These are phyloP conservation scores for Acrossocheilus fasciatus DNA, from an alignment of 2,797 vertebrate genomes.

Conservation along the genomic window DNA sequence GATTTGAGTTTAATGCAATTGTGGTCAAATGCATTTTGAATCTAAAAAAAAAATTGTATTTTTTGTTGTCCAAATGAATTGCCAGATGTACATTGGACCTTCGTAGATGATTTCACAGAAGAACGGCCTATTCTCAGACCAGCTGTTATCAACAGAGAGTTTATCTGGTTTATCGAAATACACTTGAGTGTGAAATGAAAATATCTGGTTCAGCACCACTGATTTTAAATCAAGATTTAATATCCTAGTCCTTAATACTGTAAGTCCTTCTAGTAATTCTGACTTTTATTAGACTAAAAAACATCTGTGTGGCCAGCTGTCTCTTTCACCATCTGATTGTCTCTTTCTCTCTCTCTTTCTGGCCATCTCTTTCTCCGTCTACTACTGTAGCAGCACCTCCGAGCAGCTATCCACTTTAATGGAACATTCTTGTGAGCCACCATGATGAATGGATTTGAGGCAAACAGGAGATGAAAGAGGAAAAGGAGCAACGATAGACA, in stretches of 20 bases:
- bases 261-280: background rate
- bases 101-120: background rate
- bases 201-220: background rate
- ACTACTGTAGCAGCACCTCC: background rate
- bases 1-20: background rate
- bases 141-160: slow-evolving; percentile 7
- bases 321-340: no score
- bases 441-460: slow-evolving; percentile 44
- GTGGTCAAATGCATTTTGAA: background rate
- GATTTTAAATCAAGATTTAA: slow-evolving; percentile 8
- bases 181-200: slow-evolving; percentile 2
- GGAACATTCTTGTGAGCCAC: slow-evolving; percentile 18
- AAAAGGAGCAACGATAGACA: slow-evolving; percentile 21
- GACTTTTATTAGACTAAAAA: background rate
- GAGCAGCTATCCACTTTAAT: slow-evolving; percentile 24
- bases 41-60: background rate
- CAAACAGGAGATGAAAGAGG: slow-evolving; percentile 42
- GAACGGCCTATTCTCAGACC: background rate
- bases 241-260: background rate
- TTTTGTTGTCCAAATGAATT: background rate
- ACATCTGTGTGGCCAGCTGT: background rate
- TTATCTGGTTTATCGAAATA: background rate
- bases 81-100: background rate
- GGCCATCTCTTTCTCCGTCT: background rate
- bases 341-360: slow-evolving; percentile 38